Conservation (phyloP, 2,113 vertebrate species). For the Turdus rufiventris region DNA sequence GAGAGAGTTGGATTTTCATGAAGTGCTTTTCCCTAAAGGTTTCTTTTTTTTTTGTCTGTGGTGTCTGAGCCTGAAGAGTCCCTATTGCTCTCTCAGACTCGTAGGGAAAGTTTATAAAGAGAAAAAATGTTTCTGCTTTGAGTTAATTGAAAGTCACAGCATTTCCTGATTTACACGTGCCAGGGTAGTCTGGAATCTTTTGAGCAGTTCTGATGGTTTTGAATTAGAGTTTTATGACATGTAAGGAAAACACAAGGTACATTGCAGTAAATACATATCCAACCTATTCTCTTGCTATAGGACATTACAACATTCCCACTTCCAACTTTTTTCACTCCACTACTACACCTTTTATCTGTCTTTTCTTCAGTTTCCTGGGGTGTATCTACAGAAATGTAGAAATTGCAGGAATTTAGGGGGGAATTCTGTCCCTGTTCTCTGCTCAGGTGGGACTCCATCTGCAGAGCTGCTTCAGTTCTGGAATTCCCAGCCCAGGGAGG, state of each 20-base stretch:
- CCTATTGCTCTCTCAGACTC: background rate
- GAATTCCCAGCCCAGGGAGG: background rate
- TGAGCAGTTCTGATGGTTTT: background rate
- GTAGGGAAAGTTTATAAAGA: background rate
- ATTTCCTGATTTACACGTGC: background rate
- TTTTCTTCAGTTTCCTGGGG: background rate
- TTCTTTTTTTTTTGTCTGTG: background rate
- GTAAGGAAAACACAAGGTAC: background rate
- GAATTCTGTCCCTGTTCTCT: accelerated
- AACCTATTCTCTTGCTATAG: background rate
- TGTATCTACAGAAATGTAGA: background rate
- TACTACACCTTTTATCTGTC: background rate
- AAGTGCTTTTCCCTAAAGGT: background rate
- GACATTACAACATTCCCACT: background rate
- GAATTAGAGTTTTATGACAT: background rate
- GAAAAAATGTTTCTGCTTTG: background rate
- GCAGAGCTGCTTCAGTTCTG: background rate
- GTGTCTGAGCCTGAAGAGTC: background rate
- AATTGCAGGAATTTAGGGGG: background rate
- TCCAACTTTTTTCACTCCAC: background rate
- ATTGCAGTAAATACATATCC: background rate
- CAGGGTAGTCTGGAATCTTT: background rate
- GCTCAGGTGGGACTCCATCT: background rate
- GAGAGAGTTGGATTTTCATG: background rate
- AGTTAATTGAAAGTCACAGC: background rate